Evolutionary conservation across 1,140 invertebrate species (phyloP).

Genomic region (Drosophila melanogaster): Release_6_plus_ISO1_MT NT_033779.5:14946001-14946500

Average conservation of each 20-base stretch:
- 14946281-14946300: slow-evolving; percentile 14
- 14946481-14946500: slow-evolving; percentile 9
- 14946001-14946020: slow-evolving; percentile 31
- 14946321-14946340: not conserved
- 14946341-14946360: not conserved
- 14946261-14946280: slow-evolving; percentile 9
- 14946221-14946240: not conserved
- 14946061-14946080: slow-evolving; percentile 64
- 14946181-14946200: slow-evolving; percentile 9
- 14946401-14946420: slow-evolving; percentile 17
- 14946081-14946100: slow-evolving; percentile 60
- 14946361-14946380: not conserved
- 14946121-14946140: slow-evolving; percentile 32
- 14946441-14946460: slow-evolving; percentile 6
- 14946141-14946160: slow-evolving; percentile 5
- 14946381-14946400: too few species aligned
- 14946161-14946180: slow-evolving; percentile 1
- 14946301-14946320: not conserved
- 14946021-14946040: slow-evolving; percentile 15
- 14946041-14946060: slow-evolving; percentile 43
- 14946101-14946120: slow-evolving; percentile 25
- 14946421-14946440: slow-evolving; percentile 30
- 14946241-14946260: not conserved
- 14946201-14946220: not conserved
- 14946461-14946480: slow-evolving; percentile 38